Evolutionary conservation across 2,888 invertebrate species (phyloP), one percentile per base, ranked within the genome.

Genomic region (Leucozona laternaria): DNA sequence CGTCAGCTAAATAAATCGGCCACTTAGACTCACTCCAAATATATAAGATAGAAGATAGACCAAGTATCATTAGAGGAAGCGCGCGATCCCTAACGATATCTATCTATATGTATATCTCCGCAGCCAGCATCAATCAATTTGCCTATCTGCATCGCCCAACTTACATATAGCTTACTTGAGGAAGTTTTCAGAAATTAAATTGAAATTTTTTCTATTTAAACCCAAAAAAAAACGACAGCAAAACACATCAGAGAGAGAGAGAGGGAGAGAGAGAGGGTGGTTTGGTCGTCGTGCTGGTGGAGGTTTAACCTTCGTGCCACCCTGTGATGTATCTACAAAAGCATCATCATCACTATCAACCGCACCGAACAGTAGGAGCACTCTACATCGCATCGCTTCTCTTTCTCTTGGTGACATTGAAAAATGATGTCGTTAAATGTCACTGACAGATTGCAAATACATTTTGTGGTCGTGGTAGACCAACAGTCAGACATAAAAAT

Each of bases 381-480:
- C 68, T 15, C 77, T 53, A 22, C n/a, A 17, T 25, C n/a, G 15
- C 25, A 11, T 7, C 2, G 22, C 50, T 13, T 15, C 50, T 31
- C 17, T 28, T n/a, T 11, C 48, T 40, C n/a, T 17, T 34, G 66
- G 4, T 86, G 86, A 82, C 86, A 86, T 86, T 86, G 86, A 86
- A 86, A 82, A 86, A 86, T 86, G 78, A 75, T 82, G 75, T 76
- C 82, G 82, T 82, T 82, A 78, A 86, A 82, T 86, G 78, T 75
- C 86, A 86, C 86, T 86, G 86, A 82, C 86, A 86, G 86, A 86
- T 86, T 79, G 78, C 70, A 73, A 72, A 78, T 79, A 82, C 75
- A 71, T 66, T 64, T 86, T 53, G 64, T 73, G 50, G 50, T 53
- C 11, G 79, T 64, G 86, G 82, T 79, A 86, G 86, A 86, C 86